Evolutionary conservation across 92 coral and sea anemone genomes (phyloP).

Genomic region (Parazoanthus swiftii): DNA sequence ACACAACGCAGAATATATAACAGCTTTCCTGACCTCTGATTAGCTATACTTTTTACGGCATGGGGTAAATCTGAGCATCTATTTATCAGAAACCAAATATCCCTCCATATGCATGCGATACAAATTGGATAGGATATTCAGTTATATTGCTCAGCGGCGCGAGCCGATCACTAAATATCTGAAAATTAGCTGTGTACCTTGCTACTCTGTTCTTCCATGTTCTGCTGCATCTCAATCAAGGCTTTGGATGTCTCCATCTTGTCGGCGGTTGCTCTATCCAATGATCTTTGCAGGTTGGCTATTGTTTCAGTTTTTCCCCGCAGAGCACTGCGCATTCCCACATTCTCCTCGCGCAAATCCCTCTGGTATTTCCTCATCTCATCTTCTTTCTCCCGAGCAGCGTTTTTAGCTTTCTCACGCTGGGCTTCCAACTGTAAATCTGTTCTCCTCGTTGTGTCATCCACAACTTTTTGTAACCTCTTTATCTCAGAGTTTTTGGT

Average conservation of each 20-base stretch:
- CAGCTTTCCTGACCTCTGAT: too few species aligned
- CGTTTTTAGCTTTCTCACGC: background rate
- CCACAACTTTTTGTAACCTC: background rate
- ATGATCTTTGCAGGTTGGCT: background rate
- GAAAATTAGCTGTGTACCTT: background rate
- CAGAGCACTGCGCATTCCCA: background rate
- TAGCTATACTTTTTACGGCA: too few species aligned
- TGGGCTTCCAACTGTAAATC: constrained; percentile 1
- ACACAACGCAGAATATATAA: too few species aligned
- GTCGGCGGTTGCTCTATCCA: background rate
- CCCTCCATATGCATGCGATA: too few species aligned
- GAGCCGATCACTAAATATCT: too few species aligned
- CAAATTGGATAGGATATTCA: too few species aligned
- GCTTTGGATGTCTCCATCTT: background rate
- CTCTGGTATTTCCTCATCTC: background rate
- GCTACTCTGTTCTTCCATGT: background rate
- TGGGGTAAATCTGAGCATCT: too few species aligned
- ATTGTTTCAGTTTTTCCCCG: background rate
- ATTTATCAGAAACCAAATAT: too few species aligned
- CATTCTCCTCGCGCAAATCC: background rate
- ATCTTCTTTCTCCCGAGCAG: constrained; percentile 3
- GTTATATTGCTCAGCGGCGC: too few species aligned
- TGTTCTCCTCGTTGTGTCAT: background rate
- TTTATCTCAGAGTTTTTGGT: constrained; percentile 3
- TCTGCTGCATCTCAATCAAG: background rate